phyloP scores from a whole-genome alignment of 1,140 invertebrate species.

The Aphidius ervi region DNA sequence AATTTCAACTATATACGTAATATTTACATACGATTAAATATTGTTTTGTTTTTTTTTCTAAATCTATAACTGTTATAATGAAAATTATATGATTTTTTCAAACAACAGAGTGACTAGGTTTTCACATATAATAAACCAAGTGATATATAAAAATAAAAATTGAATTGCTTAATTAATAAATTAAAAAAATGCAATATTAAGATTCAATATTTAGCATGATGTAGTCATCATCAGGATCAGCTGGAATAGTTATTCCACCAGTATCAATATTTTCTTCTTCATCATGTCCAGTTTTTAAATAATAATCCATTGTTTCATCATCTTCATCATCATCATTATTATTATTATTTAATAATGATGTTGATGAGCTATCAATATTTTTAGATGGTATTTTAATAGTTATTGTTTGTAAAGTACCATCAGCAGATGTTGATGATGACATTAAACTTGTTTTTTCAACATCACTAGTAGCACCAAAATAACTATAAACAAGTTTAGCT shows the following conservation, averaged over 20 bases:
- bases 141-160: neutral
- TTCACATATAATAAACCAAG: neutral
- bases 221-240: conserved; percentile 39
- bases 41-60: neutral
- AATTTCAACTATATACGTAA: too few species aligned
- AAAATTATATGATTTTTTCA: too few species aligned
- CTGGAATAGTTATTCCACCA: conserved; percentile 62
- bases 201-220: conserved; percentile 32
- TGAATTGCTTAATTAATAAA: neutral
- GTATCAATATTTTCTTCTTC: conserved; percentile 58
- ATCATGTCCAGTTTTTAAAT: conserved; percentile 50
- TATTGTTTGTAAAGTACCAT: conserved; percentile 52
- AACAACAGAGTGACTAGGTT: neutral
- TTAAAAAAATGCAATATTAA: conserved; percentile 18
- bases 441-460: conserved; percentile 47
- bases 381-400: conserved; percentile 52
- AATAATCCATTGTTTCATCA: conserved; percentile 52
- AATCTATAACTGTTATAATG: neutral
- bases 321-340: conserved; percentile 43
- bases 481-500: conserved; percentile 56
- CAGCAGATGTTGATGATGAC: conserved; percentile 47
- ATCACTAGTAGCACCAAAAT: conserved; percentile 51
- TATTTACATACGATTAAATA: too few species aligned
- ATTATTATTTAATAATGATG: conserved; percentile 32
- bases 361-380: conserved; percentile 38